phyloP scores from a whole-genome alignment of 1,140 invertebrate species.

The Acromyrmex echinatior region DNA sequence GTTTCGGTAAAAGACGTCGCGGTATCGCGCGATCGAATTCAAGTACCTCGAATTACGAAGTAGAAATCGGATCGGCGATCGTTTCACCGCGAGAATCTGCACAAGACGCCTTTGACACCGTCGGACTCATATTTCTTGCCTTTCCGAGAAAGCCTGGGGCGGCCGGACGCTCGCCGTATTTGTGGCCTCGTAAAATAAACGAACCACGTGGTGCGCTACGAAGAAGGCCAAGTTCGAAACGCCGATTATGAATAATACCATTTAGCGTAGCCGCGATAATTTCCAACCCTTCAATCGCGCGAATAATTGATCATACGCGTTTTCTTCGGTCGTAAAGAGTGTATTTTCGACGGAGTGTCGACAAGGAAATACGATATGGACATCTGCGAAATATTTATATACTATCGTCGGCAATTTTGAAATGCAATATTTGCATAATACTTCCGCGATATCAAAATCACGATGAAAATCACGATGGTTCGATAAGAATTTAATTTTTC shows the following conservation, averaged over 20 bases:
- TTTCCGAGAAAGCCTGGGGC: slow-evolving; percentile 69
- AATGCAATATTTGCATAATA: background rate
- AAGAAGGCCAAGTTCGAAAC: slow-evolving; percentile 77
- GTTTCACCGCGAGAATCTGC: background rate
- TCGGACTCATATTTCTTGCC: slow-evolving; percentile 72
- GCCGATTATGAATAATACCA: slow-evolving; percentile 66
- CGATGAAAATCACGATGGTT: background rate
- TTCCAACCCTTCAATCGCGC: background rate
- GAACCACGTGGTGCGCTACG: slow-evolving; percentile 68
- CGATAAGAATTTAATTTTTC: background rate
- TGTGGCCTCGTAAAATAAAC: slow-evolving; percentile 76
- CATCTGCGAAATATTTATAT: background rate
- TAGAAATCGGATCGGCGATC: slow-evolving; percentile 33
- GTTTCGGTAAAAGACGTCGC: slow-evolving; percentile 9
- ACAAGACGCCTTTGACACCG: slow-evolving; percentile 56
- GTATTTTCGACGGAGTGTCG: background rate
- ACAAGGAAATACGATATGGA: background rate
- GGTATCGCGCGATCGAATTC: slow-evolving; percentile 15
- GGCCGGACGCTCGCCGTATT: slow-evolving; percentile 63
- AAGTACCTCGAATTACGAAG: background rate
- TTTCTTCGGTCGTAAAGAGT: background rate
- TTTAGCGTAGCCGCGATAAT: background rate
- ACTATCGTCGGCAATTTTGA: background rate
- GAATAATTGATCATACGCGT: background rate
- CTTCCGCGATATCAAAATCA: background rate